phyloP scores from a whole-genome alignment of 2,113 vertebrate genomes.

The Pardalotus punctatus region DNA sequence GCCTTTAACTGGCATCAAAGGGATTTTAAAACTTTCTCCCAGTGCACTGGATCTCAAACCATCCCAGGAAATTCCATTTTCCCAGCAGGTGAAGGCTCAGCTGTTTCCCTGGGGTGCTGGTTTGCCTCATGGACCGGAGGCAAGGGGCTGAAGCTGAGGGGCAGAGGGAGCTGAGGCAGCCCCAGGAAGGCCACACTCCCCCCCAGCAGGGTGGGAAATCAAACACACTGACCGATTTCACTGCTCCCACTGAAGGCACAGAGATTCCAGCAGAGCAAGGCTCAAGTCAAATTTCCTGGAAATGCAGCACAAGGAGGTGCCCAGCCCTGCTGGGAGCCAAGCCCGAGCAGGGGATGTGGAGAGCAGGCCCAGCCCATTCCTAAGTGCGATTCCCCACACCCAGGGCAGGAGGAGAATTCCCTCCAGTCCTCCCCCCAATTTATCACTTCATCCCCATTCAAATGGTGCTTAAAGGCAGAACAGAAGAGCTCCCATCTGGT shows the following conservation, averaged over 20 bases:
- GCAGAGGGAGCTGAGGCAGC: neutral
- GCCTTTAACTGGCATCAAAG: neutral
- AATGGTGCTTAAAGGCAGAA: neutral
- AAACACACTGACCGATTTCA: neutral
- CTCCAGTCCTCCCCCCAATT: neutral
- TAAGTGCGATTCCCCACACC: neutral
- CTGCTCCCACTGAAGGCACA: neutral
- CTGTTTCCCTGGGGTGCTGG: neutral
- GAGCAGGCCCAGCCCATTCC: neutral
- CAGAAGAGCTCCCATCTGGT: neutral
- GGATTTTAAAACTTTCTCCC: neutral
- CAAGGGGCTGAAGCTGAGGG: neutral
- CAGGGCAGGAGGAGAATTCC: neutral
- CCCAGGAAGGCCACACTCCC: neutral
- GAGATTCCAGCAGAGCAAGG: neutral
- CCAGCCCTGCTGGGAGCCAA: neutral
- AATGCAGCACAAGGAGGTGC: neutral
- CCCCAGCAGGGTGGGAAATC: neutral
- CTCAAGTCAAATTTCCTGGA: neutral
- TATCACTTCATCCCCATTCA: neutral
- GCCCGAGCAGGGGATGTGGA: neutral
- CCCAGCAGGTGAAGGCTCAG: neutral
- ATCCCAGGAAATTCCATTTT: neutral
- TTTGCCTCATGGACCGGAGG: fast-evolving
- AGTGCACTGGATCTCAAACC: neutral